Conservation (phyloP, 2,888 invertebrate genomes). For the Sarcophaga variegata region DNA sequence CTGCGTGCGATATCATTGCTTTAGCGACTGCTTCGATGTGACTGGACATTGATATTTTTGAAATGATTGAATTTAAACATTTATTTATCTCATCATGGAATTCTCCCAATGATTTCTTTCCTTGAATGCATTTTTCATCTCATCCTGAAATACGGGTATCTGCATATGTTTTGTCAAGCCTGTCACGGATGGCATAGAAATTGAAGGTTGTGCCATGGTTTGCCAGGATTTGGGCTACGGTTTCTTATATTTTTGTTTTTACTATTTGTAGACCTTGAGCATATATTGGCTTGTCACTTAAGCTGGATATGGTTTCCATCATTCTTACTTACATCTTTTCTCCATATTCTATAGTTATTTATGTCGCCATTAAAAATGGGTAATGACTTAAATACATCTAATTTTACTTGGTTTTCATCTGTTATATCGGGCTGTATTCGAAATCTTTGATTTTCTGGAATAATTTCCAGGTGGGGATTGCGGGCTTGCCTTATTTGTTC, state of each 20-base stretch:
- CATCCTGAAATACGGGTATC: constrained; percentile 21
- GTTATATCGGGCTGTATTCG: constrained; percentile 9
- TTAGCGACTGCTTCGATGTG: constrained; percentile 5
- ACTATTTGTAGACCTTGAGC: constrained; percentile 28
- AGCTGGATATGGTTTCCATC: constrained; percentile 25
- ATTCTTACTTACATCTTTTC: constrained; percentile 11
- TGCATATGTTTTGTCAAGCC: constrained; percentile 20
- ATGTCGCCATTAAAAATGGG: constrained; percentile 24
- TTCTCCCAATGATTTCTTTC: constrained; percentile 27
- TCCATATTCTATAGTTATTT: constrained; percentile 16
- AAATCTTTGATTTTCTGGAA: background rate
- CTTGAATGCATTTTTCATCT: constrained; percentile 23
- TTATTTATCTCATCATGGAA: constrained; percentile 27
- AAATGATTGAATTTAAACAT: constrained; percentile 23
- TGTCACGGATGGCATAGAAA: constrained; percentile 26
- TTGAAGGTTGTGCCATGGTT: constrained; percentile 27
- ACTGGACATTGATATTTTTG: constrained; percentile 30
- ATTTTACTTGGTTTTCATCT: constrained; percentile 18
- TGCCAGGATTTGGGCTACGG: background rate
- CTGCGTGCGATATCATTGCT: background rate
- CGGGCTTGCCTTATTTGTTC: constrained; percentile 13
- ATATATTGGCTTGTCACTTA: constrained; percentile 19
- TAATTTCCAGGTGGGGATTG: constrained; percentile 6
- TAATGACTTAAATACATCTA: constrained; percentile 32
- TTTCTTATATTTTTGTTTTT: background rate